phyloP scores from a whole-genome alignment of 2,113 vertebrate genomes.

The Puntigrus tetrazona region DNA sequence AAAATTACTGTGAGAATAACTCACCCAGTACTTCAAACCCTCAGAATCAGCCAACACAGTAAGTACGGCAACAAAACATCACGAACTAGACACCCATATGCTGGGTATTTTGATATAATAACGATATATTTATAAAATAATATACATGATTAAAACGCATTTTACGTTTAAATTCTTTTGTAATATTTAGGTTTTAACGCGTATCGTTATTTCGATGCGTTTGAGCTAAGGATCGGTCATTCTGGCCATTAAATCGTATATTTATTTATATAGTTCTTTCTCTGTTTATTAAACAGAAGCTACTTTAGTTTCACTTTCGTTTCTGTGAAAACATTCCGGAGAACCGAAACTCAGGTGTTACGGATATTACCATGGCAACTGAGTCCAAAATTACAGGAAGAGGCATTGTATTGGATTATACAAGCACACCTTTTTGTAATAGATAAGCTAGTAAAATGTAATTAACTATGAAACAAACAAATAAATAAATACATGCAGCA shows the following conservation, averaged over 20 bases:
- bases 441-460: background rate
- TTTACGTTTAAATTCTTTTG: background rate
- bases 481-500: background rate
- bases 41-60: constrained; percentile 13
- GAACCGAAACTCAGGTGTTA: background rate
- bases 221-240: background rate
- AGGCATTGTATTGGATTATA: background rate
- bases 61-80: background rate
- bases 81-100: background rate
- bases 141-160: background rate
- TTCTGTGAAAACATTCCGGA: background rate
- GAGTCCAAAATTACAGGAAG: background rate
- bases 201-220: background rate
- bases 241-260: background rate
- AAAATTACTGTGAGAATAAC: background rate
- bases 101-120: background rate
- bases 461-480: too few species aligned
- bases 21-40: background rate
- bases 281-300: background rate
- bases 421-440: background rate
- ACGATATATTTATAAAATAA: background rate
- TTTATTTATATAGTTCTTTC: background rate
- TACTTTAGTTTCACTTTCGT: constrained; percentile 33
- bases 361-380: background rate
- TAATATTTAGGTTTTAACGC: background rate